Conservation (phyloP, 2,113 vertebrate species). For the Gymnorhina tibicen region DNA sequence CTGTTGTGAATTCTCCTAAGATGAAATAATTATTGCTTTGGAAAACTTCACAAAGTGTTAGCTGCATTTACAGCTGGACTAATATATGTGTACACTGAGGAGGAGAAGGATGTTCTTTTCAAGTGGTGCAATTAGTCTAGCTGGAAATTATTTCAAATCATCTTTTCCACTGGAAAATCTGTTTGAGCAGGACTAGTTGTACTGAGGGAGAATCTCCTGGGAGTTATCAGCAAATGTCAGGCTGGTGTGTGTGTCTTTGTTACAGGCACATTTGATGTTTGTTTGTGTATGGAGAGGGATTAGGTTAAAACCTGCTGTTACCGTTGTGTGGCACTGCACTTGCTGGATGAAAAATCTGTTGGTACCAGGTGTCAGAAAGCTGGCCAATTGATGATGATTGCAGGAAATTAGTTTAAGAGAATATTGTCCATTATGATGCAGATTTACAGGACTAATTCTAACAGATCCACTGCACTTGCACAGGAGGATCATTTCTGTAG, state of each 20-base stretch:
- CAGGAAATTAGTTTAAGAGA: not conserved
- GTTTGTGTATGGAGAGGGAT: not conserved
- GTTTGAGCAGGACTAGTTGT: not conserved
- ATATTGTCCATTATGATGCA: not conserved
- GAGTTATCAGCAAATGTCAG: constrained; percentile 35
- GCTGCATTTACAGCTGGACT: not conserved
- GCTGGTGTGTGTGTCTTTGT: not conserved
- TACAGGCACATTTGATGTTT: not conserved
- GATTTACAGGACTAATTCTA: constrained; percentile 1
- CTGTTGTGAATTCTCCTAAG: not conserved
- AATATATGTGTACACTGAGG: not conserved
- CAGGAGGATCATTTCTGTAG: not conserved
- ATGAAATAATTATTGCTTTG: constrained; percentile 10
- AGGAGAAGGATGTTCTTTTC: not conserved
- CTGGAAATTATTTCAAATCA: constrained; percentile 21
- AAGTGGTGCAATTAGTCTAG: not conserved
- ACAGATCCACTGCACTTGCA: not conserved
- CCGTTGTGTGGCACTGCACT: not conserved
- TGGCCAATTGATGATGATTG: not conserved
- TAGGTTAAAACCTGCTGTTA: not conserved
- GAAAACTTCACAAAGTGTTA: constrained; percentile 1
- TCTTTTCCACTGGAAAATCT: constrained; percentile 29
- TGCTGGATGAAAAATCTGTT: not conserved
- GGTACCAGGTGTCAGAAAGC: not conserved
- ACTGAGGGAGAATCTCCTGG: not conserved